Conservation (phyloP, 2,888 invertebrate species). For the Cybosia mesomella region DNA sequence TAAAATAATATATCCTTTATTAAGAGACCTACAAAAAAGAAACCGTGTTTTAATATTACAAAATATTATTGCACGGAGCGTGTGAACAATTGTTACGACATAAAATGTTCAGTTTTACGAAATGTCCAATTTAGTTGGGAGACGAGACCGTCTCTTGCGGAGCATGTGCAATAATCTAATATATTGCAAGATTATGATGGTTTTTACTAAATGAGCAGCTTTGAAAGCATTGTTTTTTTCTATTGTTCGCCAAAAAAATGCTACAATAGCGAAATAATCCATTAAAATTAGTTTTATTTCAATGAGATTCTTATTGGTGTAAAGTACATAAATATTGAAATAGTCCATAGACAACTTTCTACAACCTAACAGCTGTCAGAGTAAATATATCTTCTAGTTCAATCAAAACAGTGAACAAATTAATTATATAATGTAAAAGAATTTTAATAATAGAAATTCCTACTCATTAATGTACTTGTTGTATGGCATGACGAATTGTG, state of each 20-base stretch:
- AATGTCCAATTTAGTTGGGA: constrained; percentile 56
- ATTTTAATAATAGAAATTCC: constrained; percentile 4
- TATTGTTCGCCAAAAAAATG: not conserved
- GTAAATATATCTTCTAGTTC: constrained; percentile 1
- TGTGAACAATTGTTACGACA: constrained; percentile 68
- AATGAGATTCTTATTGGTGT: too few species aligned
- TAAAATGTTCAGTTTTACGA: constrained; percentile 70
- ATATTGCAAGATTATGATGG: constrained; percentile 1
- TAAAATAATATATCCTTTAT: constrained; percentile 1
- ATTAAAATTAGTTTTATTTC: too few species aligned
- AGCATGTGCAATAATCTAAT: constrained; percentile 21
- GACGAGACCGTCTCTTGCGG: constrained; percentile 28
- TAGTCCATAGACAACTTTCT: not conserved
- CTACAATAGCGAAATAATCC: too few species aligned
- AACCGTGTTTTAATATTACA: constrained; percentile 57
- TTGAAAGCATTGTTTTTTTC: not conserved
- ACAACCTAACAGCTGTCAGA: not conserved
- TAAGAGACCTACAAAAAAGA: constrained; percentile 43
- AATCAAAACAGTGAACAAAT: not conserved
- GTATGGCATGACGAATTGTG: constrained; percentile 29
- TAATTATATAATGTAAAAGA: not conserved
- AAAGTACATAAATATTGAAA: too few species aligned
- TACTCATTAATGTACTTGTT: constrained; percentile 12
- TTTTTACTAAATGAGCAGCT: not conserved
- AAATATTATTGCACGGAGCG: constrained; percentile 63